Evolutionary conservation across 2,797 vertebrate species (phyloP).

Genomic region (Podargus strigoides): DNA sequence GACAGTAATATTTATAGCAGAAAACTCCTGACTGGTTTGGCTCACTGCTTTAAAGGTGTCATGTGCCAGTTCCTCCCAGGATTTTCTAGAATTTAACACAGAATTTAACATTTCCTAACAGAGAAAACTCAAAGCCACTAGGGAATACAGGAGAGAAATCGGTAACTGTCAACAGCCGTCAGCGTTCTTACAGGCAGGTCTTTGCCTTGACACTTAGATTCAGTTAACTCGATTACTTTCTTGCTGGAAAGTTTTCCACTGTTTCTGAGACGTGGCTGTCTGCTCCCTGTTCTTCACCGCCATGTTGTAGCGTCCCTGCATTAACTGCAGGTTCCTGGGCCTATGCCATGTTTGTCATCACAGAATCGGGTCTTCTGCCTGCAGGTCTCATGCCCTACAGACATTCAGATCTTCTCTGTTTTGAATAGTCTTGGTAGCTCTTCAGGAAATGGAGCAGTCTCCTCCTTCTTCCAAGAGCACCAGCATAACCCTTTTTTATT

Average conservation of each 20-base stretch:
- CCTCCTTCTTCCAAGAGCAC: neutral
- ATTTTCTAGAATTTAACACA: neutral
- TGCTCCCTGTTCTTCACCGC: neutral
- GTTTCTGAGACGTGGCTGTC: neutral
- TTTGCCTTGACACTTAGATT: neutral
- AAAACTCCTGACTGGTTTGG: neutral
- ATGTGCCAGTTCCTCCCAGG: neutral
- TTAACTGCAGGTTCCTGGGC: neutral
- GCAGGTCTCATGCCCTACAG: neutral
- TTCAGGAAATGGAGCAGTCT: neutral
- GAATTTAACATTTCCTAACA: too few species aligned
- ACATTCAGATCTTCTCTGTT: neutral
- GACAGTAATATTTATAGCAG: neutral
- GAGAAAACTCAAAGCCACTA: neutral
- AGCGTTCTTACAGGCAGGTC: neutral
- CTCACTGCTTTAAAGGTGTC: neutral
- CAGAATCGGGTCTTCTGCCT: too few species aligned
- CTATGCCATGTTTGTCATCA: accelerated
- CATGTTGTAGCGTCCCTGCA: accelerated
- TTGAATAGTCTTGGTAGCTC: neutral
- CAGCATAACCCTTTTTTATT: neutral
- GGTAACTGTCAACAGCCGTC: neutral
- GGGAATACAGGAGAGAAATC: neutral
- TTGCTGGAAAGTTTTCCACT: neutral
- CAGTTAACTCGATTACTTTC: neutral